A percentile compares a stretch with the other conserved stretches of the same genome.
phyloP scores from a whole-genome alignment of 1,140 invertebrate species.

The Rhopalosiphum maidis region DNA sequence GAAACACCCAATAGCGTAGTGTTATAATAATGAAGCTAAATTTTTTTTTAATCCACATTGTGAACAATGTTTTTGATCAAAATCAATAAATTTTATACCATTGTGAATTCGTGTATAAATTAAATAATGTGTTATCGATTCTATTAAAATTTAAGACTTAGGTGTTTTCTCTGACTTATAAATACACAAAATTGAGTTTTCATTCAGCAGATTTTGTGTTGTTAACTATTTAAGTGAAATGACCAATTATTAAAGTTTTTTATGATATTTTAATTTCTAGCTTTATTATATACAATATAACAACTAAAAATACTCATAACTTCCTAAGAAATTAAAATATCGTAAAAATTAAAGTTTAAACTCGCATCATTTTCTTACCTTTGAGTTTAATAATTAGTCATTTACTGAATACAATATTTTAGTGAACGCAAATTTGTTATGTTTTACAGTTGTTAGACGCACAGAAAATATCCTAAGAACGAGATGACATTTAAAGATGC shows the following conservation, averaged over 20 bases:
- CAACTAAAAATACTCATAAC: too few species aligned
- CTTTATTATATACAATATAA: too few species aligned
- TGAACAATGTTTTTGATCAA: neutral
- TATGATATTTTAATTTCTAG: too few species aligned
- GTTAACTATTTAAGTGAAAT: too few species aligned
- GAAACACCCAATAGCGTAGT: neutral
- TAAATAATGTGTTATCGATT: neutral
- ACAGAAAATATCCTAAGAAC: neutral
- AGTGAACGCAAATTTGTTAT: neutral
- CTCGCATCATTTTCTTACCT: neutral
- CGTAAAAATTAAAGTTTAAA: neutral
- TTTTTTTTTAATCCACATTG: neutral
- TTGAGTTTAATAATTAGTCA: neutral
- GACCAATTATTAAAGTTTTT: neutral
- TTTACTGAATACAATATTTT: too few species aligned
- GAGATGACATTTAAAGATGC: neutral
- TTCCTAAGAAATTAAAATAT: neutral
- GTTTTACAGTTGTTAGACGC: neutral
- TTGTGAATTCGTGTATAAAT: neutral
- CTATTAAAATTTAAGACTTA: neutral
- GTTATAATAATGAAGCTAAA: neutral
- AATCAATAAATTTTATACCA: neutral
- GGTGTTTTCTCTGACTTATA: neutral
- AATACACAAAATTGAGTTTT: neutral
- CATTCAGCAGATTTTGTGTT: neutral